Evolutionary conservation across 2,888 invertebrate genomes (phyloP), one percentile per base, ranked within the genome.

Genomic region (Plebejus anna): DNA sequence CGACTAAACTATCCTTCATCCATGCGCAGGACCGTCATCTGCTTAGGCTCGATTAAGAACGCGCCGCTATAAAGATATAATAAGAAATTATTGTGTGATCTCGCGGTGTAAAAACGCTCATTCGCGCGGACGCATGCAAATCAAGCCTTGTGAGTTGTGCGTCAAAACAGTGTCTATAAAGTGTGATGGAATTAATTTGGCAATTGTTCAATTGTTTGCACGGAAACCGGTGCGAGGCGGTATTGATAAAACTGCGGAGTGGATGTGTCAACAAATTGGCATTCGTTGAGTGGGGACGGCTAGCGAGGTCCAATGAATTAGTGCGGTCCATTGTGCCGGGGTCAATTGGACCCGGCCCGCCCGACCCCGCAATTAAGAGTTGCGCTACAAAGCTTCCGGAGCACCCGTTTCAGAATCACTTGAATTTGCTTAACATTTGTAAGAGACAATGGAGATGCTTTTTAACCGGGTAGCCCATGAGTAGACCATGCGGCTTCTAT

Each of bases 251-350:
- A 71, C 71, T 42, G 42, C 38, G 51, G 51, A 51, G 47, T 72
- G 47, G 72, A 72, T 72, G 55, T 75, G n/a, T 75, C 75, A 70
- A 51, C 76, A 71, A 76, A 70, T 71, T 77, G 75, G 75, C 13
- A 77, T 70, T 77, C 73, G 76, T 22, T 57, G 57, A 57, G 55
- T 47, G 22, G 51, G 76, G 78, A 75, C 73, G 73, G 76, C 72
- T 78, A 78, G 80, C 78, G 77, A 77, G 79, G 78, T 75, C 75
- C 78, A 78, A 80, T 81, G 79, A 77, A 80, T 81, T 81, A 81
- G 82, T 79, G 80, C 78, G 81, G 85, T 82, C 79, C 82, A 82
- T 79, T 82, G 82, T 83, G 81, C 84, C 86, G 59, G 77, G 81
- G 83, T 83, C 85, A 86, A 84, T 82, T 83, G 77, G 79, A 76